phyloP scores from a whole-genome alignment of 2,113 vertebrate species.

The Pachypanchax playfairii region DNA sequence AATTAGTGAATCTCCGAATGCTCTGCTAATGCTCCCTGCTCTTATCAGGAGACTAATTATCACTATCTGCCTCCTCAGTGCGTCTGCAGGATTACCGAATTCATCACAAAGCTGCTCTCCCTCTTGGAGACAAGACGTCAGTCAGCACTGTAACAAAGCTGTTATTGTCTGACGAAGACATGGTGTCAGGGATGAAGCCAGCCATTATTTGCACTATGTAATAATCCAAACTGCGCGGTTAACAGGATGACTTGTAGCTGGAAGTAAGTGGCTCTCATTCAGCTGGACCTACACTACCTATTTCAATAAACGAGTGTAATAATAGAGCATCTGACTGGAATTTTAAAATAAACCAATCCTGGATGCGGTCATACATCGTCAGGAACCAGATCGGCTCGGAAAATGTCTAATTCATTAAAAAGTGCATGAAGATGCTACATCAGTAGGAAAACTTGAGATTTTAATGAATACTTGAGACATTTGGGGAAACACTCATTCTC shows the following conservation, averaged over 20 bases:
- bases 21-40: conserved; percentile 42
- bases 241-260: neutral
- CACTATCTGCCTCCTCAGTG: conserved; percentile 51
- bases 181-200: conserved; percentile 15
- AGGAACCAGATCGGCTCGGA: neutral
- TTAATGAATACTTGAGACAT: no score
- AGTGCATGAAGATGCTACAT: no score
- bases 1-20: conserved; percentile 59
- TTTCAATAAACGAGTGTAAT: neutral
- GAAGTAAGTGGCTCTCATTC: conserved; percentile 38
- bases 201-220: conserved; percentile 18
- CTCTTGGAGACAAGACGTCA: conserved; percentile 41
- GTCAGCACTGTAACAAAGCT: conserved; percentile 33
- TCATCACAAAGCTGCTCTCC: conserved; percentile 52
- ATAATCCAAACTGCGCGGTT: neutral
- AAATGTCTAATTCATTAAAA: no score
- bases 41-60: conserved; percentile 62
- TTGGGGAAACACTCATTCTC: no score
- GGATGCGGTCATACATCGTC: neutral
- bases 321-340: neutral
- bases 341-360: neutral
- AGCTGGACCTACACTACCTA: conserved; percentile 30
- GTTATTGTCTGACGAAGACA: conserved; percentile 48
- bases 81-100: conserved; percentile 57
- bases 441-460: no score